phyloP scores from a whole-genome alignment of 2,797 vertebrate genomes.

The Lepidocolaptes lacrymiger region DNA sequence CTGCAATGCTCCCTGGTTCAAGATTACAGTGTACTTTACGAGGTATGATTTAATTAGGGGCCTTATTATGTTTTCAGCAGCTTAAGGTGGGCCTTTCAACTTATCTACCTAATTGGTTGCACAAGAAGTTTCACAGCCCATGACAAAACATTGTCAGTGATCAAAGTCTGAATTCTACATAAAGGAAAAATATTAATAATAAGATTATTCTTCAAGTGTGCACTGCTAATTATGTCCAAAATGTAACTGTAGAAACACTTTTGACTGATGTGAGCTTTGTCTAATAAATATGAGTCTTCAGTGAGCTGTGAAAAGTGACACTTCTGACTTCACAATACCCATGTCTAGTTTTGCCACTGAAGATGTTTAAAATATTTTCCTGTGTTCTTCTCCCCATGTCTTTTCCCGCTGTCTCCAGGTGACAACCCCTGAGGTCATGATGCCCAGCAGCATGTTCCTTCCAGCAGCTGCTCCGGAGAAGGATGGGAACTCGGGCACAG shows the following conservation, averaged over 20 bases:
- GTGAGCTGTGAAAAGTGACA: constrained; percentile 71
- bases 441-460: constrained; percentile 98
- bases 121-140: constrained; percentile 84
- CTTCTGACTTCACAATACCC: constrained; percentile 52
- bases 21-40: constrained; percentile 77
- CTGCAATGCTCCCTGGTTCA: constrained; percentile 77
- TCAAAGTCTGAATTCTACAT: constrained; percentile 86
- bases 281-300: constrained; percentile 76
- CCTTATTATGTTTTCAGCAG: constrained; percentile 86
- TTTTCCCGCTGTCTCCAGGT: constrained; percentile 81
- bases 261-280: constrained; percentile 79
- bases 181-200: constrained; percentile 84
- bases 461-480: constrained; percentile 86
- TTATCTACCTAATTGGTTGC: constrained; percentile 88
- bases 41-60: constrained; percentile 86
- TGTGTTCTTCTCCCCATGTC: constrained; percentile 11
- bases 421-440: constrained; percentile 90
- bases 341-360: constrained; percentile 62
- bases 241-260: constrained; percentile 79
- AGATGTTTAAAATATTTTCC: constrained; percentile 41
- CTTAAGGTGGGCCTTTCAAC: constrained; percentile 85
- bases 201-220: constrained; percentile 80
- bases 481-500: constrained; percentile 83
- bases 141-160: constrained; percentile 88
- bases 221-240: constrained; percentile 81